A percentile compares a stretch with the other conserved stretches of the same genome.
These are phyloP conservation scores for Drosophila nikananu DNA, from an alignment of 1,140 invertebrate species.

Conservation along the genomic window DNA sequence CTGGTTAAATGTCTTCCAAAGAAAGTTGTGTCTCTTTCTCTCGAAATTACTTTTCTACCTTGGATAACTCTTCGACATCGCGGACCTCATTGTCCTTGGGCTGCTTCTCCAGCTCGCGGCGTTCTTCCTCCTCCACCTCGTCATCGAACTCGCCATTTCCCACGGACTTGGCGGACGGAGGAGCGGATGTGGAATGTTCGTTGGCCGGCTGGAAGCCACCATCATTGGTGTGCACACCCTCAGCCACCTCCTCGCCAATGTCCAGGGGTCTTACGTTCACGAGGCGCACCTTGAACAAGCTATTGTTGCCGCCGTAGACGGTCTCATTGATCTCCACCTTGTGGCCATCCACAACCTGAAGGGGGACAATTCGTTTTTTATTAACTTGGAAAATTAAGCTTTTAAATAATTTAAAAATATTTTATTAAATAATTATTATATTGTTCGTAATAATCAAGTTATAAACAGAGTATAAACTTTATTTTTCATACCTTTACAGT, in stretches of 20 bases:
- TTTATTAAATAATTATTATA: too few relatives aligned
- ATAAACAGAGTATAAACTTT: too few relatives aligned
- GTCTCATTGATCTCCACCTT: constrained; percentile 83
- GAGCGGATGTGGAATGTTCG: constrained; percentile 52
- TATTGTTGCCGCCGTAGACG: constrained; percentile 71
- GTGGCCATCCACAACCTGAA: constrained; percentile 80
- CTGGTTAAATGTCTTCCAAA: constrained; percentile 51
- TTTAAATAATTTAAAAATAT: neutral
- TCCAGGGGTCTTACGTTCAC: constrained; percentile 80
- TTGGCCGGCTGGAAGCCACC: constrained; percentile 28
- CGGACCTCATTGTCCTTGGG: constrained; percentile 66
- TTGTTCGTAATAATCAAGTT: too few relatives aligned
- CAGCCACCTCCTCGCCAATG: constrained; percentile 68
- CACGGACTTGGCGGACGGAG: constrained; percentile 9
- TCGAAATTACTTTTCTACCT: constrained; percentile 60
- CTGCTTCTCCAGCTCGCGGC: constrained; percentile 68
- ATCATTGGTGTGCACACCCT: constrained; percentile 48
- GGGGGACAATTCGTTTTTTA: neutral
- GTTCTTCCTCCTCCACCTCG: constrained; percentile 47
- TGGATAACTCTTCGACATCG: constrained; percentile 64
- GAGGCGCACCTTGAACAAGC: constrained; percentile 76
- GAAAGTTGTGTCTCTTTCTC: constrained; percentile 15
- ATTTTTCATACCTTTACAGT: constrained; percentile 70
- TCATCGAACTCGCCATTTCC: constrained; percentile 48
- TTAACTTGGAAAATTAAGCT: neutral